Evolutionary conservation across 1,140 invertebrate species (phyloP).

Genomic region (Brachionus calyciflorus): DNA sequence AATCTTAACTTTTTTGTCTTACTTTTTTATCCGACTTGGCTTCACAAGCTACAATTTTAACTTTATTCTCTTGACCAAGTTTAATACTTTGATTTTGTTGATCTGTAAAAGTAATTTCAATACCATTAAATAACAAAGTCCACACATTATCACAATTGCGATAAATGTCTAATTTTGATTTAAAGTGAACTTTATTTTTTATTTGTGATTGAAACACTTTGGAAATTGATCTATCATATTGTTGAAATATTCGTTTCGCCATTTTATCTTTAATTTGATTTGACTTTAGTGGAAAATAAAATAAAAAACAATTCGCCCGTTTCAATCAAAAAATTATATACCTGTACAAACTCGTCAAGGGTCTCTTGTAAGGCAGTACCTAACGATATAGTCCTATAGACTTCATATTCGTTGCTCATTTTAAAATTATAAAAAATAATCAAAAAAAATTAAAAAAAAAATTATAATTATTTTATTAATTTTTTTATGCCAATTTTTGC

Average conservation of each 20-base stretch:
- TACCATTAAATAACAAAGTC: slow-evolving; percentile 26
- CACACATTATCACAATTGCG: slow-evolving; percentile 39
- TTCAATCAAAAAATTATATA: neutral
- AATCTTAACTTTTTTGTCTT: neutral
- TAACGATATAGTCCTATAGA: slow-evolving; percentile 21
- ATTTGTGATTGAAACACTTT: slow-evolving; percentile 6
- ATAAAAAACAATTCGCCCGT: too few species aligned
- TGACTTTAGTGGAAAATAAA: neutral
- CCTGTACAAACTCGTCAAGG: slow-evolving; percentile 3
- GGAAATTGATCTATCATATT: slow-evolving; percentile 25
- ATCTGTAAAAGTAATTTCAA: slow-evolving; percentile 7
- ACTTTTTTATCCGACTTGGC: slow-evolving; percentile 67
- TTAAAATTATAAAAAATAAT: neutral
- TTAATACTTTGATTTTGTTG: slow-evolving; percentile 69
- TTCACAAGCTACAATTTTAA: slow-evolving; percentile 99
- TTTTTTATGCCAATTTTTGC: too few species aligned
- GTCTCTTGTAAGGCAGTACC: slow-evolving; percentile 26
- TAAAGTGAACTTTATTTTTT: slow-evolving; percentile 7
- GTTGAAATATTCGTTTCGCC: neutral
- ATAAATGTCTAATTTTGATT: slow-evolving; percentile 32
- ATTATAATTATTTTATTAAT: neutral
- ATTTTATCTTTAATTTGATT: neutral
- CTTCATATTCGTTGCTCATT: slow-evolving; percentile 25
- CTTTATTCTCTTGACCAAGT: slow-evolving; percentile 87
- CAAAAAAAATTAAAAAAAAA: neutral